Conservation (phyloP, 92 coral and sea anemone species). For the Epizoanthus stellaris region DNA sequence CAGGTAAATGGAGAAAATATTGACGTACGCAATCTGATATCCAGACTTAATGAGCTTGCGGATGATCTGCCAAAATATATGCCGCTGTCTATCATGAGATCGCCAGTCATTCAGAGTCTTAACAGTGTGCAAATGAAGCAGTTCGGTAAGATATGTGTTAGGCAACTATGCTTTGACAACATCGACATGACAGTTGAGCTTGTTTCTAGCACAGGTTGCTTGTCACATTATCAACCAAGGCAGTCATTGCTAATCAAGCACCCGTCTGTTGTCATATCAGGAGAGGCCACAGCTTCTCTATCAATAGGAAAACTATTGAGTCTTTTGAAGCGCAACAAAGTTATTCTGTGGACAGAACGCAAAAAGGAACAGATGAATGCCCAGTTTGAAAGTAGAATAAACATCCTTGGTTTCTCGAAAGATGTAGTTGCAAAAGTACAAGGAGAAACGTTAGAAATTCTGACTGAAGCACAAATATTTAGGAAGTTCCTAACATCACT, state of each 20-base stretch:
- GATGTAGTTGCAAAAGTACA: background rate
- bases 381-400: background rate
- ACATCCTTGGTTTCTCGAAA: background rate
- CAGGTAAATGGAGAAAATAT: background rate
- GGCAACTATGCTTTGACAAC: slow-evolving; percentile 37
- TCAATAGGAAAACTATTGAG: background rate
- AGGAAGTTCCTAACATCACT: slow-evolving; percentile 35
- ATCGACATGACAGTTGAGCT: slow-evolving; percentile 23
- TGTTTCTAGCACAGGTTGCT: background rate
- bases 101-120: background rate
- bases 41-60: background rate
- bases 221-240: background rate
- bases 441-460: background rate
- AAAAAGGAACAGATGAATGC: background rate
- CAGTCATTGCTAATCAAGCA: background rate
- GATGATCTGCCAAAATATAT: slow-evolving; percentile 11
- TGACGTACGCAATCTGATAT: background rate
- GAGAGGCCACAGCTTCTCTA: background rate
- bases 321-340: background rate
- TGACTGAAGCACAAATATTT: background rate
- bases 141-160: slow-evolving; percentile 15
- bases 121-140: slow-evolving; percentile 32
- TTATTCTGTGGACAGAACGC: background rate
- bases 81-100: background rate
- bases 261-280: background rate